A percentile compares a stretch with the other conserved stretches of the same genome.
phyloP scores from a whole-genome alignment of 1,140 invertebrate species.

The Diachasmimorpha longicaudata region DNA sequence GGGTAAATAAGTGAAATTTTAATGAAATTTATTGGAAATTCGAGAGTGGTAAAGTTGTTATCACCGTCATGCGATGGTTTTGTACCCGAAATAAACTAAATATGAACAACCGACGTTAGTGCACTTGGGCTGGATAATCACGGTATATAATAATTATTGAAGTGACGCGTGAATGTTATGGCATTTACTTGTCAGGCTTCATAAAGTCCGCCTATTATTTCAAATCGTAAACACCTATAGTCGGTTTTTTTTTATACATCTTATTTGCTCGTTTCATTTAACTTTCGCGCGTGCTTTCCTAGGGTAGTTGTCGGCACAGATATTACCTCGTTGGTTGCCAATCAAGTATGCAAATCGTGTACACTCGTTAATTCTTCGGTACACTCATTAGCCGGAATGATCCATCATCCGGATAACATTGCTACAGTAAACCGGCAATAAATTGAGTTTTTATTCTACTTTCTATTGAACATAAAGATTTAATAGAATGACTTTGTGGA shows the following conservation, averaged over 20 bases:
- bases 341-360: neutral
- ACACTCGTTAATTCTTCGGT: too few relatives aligned
- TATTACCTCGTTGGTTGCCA: neutral
- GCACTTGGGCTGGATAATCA: slow-evolving; percentile 35
- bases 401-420: too few relatives aligned
- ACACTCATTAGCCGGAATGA: too few relatives aligned
- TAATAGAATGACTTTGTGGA: too few relatives aligned
- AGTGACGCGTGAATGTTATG: slow-evolving; percentile 45
- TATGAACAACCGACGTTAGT: neutral
- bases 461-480: neutral
- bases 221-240: slow-evolving; percentile 45
- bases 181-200: slow-evolving; percentile 45
- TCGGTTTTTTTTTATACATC: slow-evolving; percentile 16
- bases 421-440: too few relatives aligned
- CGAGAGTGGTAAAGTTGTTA: neutral
- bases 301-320: neutral
- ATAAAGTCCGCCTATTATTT: slow-evolving; percentile 49
- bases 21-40: neutral
- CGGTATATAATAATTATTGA: slow-evolving; percentile 46
- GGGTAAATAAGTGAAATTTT: neutral
- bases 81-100: neutral
- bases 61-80: neutral
- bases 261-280: neutral
- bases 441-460: too few relatives aligned
- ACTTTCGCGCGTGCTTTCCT: neutral